Percentiles rank a stretch among this genome's conserved stretches.
Evolutionary conservation across 2,888 invertebrate genomes (phyloP).

Genomic region (Drosophila phalerata): DNA sequence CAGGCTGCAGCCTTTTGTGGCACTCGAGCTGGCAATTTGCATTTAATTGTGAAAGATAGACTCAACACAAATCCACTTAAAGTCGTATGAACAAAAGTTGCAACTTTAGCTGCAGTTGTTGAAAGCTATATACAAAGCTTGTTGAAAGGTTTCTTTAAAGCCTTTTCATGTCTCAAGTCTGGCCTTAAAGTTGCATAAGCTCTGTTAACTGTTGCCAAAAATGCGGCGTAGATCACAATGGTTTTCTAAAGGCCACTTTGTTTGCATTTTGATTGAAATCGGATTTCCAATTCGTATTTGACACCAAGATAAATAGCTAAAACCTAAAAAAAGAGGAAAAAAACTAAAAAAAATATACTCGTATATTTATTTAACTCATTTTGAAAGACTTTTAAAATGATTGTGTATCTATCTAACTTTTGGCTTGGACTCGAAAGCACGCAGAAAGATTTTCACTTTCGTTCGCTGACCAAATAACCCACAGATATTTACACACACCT

Average conservation of each 20-base stretch:
- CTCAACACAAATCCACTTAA: constrained; percentile 35
- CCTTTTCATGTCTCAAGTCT: constrained; percentile 14
- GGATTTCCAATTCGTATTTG: constrained; percentile 46
- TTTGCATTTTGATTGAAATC: constrained; percentile 63
- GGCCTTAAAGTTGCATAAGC: constrained; percentile 42
- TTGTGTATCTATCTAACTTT: constrained; percentile 63
- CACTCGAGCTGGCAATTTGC: constrained; percentile 39
- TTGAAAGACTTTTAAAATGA: constrained; percentile 58
- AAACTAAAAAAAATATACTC: constrained; percentile 3
- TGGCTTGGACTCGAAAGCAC: constrained; percentile 26
- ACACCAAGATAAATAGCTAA: constrained; percentile 40
- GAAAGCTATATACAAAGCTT: constrained; percentile 1
- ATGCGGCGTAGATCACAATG: constrained; percentile 29
- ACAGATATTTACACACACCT: constrained; percentile 36
- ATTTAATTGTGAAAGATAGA: constrained; percentile 56
- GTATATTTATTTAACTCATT: constrained; percentile 66
- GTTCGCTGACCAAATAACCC: constrained; percentile 53
- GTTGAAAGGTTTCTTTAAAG: constrained; percentile 24
- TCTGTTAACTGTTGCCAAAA: constrained; percentile 47
- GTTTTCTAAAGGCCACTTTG: constrained; percentile 51
- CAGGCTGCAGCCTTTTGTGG: constrained; percentile 18
- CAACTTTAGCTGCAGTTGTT: constrained; percentile 31
- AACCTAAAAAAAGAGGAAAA: constrained; percentile 13
- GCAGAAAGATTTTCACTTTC: constrained; percentile 69
- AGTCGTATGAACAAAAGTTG: constrained; percentile 9